Percentiles rank a stretch among this genome's conserved stretches.
These are phyloP conservation scores for Yponomeuta cagnagella DNA, from an alignment of 2,888 invertebrate species.

Conservation along the genomic window DNA sequence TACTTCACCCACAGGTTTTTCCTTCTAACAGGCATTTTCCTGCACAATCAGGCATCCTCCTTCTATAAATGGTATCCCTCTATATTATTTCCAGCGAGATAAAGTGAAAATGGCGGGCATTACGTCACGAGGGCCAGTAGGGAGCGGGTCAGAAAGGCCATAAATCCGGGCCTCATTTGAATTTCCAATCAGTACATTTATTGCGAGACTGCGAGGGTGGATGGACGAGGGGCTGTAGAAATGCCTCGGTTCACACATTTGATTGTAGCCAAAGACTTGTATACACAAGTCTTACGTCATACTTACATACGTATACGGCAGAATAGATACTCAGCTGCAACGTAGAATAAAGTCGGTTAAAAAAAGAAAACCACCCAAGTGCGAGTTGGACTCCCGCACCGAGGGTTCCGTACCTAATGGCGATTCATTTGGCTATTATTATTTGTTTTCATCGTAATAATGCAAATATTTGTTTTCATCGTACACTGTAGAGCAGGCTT, in stretches of 20 bases:
- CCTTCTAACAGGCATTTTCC: too few relatives aligned
- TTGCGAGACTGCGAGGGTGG: conserved; percentile 13
- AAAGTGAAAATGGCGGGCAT: neutral
- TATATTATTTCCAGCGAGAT: neutral
- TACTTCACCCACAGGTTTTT: too few relatives aligned
- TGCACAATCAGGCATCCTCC: too few relatives aligned
- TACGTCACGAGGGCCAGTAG: neutral
- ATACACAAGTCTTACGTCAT: too few relatives aligned
- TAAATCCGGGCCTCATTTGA: conserved; percentile 70
- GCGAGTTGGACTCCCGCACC: too few relatives aligned
- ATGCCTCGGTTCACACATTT: conserved; percentile 4
- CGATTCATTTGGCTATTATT: neutral
- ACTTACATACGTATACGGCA: neutral
- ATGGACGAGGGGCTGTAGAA: neutral
- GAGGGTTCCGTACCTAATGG: neutral
- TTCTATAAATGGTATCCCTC: neutral
- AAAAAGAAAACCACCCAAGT: too few relatives aligned
- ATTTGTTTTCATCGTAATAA: too few relatives aligned
- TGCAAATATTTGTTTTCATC: too few relatives aligned
- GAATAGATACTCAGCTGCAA: too few relatives aligned
- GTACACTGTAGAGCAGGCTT: too few relatives aligned
- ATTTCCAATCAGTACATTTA: conserved; percentile 58
- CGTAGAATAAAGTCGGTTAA: neutral
- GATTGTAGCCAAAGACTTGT: neutral
- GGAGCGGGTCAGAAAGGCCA: conserved; percentile 36